Percentiles rank a stretch among this genome's conserved stretches.
These are phyloP conservation scores for Gnathonemus echidnorhynchus DNA, from an alignment of 2,113 vertebrate genomes.

Conservation along the genomic window DNA sequence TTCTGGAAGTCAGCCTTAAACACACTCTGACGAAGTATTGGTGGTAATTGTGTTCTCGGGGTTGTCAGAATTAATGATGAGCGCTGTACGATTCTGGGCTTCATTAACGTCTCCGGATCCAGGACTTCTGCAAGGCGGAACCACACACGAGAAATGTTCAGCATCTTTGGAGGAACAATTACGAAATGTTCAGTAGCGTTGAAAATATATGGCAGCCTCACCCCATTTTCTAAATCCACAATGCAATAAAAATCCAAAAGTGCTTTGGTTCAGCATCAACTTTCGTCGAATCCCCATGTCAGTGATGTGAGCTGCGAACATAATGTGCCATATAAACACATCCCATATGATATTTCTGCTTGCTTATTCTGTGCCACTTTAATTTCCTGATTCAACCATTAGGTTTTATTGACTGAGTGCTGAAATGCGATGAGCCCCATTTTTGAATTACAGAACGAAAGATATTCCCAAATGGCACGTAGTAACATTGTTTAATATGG, in stretches of 20 bases:
- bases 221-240: slow-evolving; percentile 12
- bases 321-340: slow-evolving; percentile 1
- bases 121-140: neutral
- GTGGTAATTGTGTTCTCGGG: slow-evolving; percentile 20
- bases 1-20: neutral
- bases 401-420: slow-evolving; percentile 20
- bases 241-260: neutral
- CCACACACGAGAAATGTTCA: neutral
- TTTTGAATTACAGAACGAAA: neutral
- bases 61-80: slow-evolving; percentile 29
- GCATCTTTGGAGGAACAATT: neutral
- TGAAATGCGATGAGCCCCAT: neutral
- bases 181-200: slow-evolving; percentile 24
- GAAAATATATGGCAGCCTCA: slow-evolving; percentile 13
- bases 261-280: slow-evolving; percentile 12
- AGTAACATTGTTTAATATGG: neutral
- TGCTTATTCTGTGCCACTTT: slow-evolving; percentile 16
- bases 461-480: neutral
- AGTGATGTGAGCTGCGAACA: slow-evolving; percentile 13
- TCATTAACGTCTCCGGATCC: slow-evolving; percentile 11
- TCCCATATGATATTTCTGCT: neutral
- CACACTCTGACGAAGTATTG: slow-evolving; percentile 20
- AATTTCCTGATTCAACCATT: slow-evolving; percentile 9
- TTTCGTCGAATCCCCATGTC: slow-evolving; percentile 23
- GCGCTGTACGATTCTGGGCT: slow-evolving; percentile 6